Evolutionary conservation across 2,888 invertebrate genomes (phyloP), one percentile per base, ranked within the genome.

Genomic region (Dicyrtoma fusca): DNA sequence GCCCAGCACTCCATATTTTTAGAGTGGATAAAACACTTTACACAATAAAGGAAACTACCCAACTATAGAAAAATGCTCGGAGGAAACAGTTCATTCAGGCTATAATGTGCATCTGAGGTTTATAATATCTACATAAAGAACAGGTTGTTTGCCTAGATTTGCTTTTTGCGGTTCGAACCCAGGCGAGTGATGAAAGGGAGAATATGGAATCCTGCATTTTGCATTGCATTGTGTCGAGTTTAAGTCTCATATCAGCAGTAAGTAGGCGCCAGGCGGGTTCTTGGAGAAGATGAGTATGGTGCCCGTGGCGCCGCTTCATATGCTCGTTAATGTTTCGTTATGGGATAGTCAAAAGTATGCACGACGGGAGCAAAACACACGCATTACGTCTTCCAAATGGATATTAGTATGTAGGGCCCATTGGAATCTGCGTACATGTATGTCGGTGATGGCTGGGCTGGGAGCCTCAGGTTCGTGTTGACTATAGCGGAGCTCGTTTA

Each of bases 231-330:
- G 3, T 49, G 49, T 17, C 5, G 3, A 19, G 49, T 19, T 49
- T 17, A 17, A 49, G 19, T 11, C 14, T 49, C 49, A 49, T 49
- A 17, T 14, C 49, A 17, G 49, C 5, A 49, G 49, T 6, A 49
- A 49, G 49, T 49, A 4, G 49, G 49, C 5, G 4, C n/a, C n/a
- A 17, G 49, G 17, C 14, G 49, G 49, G 34, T 8, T n/a, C 4
- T 34, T 34, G 34, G 34, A n/a, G n/a, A 4, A n/a, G 51, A 51
- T n/a, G 51, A 34, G 25, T 19, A 68, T 57, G 57, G 57, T 57
- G 68, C 68, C 68, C 68, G 55, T 23, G 68, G 68, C 68, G 44
- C 68, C 42, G 42, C 53, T 68, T 68, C 57, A 57, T 57, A 44
- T 57, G 8, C 55, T 55, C 68, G 57, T 68, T 68, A 68, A 68